These are phyloP conservation scores for Pardosa pseudoannulata DNA, from an alignment of 2,888 invertebrate species.

Conservation along the genomic window DNA sequence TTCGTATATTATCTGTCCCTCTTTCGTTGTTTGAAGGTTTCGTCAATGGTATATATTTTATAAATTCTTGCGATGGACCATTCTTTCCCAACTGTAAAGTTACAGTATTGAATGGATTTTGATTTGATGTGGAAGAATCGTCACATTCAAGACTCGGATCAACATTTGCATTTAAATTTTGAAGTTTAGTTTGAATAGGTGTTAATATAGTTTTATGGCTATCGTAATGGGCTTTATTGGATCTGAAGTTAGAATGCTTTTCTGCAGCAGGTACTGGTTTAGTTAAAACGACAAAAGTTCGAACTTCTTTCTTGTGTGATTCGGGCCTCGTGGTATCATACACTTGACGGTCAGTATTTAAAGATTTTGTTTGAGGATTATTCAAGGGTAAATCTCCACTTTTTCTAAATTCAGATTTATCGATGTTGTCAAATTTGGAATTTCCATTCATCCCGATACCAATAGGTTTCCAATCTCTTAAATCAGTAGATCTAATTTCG, in stretches of 20 bases:
- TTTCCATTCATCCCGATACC: too few species aligned
- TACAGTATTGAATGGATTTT: not conserved
- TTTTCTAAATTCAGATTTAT: too few species aligned
- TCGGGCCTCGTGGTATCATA: not conserved
- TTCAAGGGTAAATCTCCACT: too few species aligned
- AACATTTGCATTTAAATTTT: not conserved
- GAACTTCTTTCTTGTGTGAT: not conserved
- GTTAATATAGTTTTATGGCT: not conserved
- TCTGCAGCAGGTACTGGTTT: not conserved
- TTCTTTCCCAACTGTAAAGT: constrained; percentile 8
- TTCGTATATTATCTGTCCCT: not conserved
- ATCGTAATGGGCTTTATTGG: not conserved
- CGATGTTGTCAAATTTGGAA: too few species aligned
- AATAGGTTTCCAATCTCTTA: not conserved
- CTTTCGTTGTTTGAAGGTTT: not conserved
- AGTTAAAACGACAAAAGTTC: not conserved
- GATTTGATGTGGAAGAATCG: not conserved
- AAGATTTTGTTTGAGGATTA: too few species aligned
- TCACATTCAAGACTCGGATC: constrained; percentile 6
- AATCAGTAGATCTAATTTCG: not conserved
- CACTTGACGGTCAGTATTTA: not conserved
- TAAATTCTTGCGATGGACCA: not conserved
- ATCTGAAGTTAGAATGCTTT: not conserved
- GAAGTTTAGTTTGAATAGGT: not conserved
- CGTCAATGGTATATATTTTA: not conserved